phyloP scores from a whole-genome alignment of 1,140 invertebrate genomes.

The Brevipalpus yothersi region DNA sequence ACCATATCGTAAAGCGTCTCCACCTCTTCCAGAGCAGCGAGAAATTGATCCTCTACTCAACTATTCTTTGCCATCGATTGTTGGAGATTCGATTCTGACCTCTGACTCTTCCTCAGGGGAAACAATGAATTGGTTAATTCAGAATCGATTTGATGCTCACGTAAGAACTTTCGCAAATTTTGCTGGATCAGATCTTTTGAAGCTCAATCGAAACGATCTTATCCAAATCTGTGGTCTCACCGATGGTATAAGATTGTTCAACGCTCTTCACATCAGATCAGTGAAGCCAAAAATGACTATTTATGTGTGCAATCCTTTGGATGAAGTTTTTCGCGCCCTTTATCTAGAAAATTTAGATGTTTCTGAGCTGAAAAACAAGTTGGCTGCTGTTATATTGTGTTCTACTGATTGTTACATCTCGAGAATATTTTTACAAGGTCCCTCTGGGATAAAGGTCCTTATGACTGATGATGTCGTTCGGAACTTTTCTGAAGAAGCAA shows the following conservation, averaged over 20 bases:
- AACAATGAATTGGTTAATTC: slow-evolving; percentile 50
- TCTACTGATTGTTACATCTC: slow-evolving; percentile 3
- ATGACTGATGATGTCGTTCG: slow-evolving; percentile 11
- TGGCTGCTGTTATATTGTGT: slow-evolving; percentile 1
- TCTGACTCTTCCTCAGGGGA: slow-evolving; percentile 38
- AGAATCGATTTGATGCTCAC: slow-evolving; percentile 46
- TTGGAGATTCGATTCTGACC: slow-evolving; percentile 17
- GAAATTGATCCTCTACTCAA: background rate
- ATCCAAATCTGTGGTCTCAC: slow-evolving; percentile 79
- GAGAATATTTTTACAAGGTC: slow-evolving; percentile 5
- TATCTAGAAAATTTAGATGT: slow-evolving; percentile 10
- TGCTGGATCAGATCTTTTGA: slow-evolving; percentile 54
- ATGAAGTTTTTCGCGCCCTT: slow-evolving; percentile 11
- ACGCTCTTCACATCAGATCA: slow-evolving; percentile 46
- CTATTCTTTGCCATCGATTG: background rate
- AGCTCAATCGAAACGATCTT: slow-evolving; percentile 60
- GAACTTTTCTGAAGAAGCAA: slow-evolving; percentile 9
- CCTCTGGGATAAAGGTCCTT: slow-evolving; percentile 7
- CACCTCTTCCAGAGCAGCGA: background rate
- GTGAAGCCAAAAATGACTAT: slow-evolving; percentile 10
- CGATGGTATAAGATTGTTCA: slow-evolving; percentile 69
- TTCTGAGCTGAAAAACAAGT: slow-evolving; percentile 8
- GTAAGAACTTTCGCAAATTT: slow-evolving; percentile 51
- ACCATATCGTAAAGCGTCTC: background rate
- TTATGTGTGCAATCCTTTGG: slow-evolving; percentile 7